Evolutionary conservation across 1,140 invertebrate species (phyloP).

Genomic region (Drosophila ananassae): DNA sequence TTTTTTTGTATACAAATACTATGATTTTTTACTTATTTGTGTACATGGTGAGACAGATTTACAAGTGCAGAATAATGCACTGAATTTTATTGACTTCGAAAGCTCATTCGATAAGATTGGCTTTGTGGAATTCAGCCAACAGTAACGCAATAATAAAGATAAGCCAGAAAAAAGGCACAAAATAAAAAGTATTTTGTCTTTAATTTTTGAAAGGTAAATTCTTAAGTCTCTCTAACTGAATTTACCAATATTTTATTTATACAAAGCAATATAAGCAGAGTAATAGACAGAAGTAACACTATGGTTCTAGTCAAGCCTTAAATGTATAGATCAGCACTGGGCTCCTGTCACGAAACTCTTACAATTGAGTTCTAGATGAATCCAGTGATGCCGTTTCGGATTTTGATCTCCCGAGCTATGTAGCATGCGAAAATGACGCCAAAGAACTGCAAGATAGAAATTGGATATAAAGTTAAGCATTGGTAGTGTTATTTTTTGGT

Average conservation of each 20-base stretch:
- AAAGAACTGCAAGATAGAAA: slow-evolving; percentile 70
- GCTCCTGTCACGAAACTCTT: slow-evolving; percentile 1
- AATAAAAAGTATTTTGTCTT: not conserved
- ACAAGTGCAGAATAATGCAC: slow-evolving; percentile 5
- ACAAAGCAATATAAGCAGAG: not conserved
- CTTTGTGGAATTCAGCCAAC: slow-evolving; percentile 5
- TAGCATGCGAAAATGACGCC: slow-evolving; percentile 84
- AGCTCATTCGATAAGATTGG: slow-evolving; percentile 25
- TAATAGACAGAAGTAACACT: slow-evolving; percentile 8
- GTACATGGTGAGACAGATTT: not conserved
- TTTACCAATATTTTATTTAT: slow-evolving; percentile 15
- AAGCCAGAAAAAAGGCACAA: slow-evolving; percentile 1
- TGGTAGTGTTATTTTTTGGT: not conserved
- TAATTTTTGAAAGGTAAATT: not conserved
- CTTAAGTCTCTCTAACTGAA: no score
- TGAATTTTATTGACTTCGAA: slow-evolving; percentile 5
- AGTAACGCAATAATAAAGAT: slow-evolving; percentile 1
- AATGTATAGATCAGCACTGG: slow-evolving; percentile 3
- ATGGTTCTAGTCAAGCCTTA: slow-evolving; percentile 34
- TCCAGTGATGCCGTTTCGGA: slow-evolving; percentile 78
- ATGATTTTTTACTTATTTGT: no score
- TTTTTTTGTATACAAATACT: not conserved
- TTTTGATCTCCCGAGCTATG: slow-evolving; percentile 82
- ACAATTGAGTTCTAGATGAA: slow-evolving; percentile 46
- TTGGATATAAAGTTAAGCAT: not conserved